Evolutionary conservation across 2,797 vertebrate species (phyloP), one percentile per base, ranked within the genome.

Genomic region (Cephalopachus bancanus): DNA sequence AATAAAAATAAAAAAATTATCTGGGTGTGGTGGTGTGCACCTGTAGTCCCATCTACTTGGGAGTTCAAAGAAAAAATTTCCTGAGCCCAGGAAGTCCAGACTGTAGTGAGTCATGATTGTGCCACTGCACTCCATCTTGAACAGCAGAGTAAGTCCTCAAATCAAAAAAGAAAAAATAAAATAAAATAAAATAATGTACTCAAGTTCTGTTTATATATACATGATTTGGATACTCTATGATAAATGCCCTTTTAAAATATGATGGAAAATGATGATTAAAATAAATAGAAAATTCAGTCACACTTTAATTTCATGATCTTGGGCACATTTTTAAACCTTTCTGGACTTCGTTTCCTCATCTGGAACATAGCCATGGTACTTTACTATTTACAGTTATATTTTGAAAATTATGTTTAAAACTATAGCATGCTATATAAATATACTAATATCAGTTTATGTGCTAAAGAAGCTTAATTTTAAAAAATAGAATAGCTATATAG

Each of bases 351-450:
- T 67, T 83, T 59, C 7, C 55, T 90, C 51, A 60, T 59, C 49
- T 92, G 76, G 60, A 97, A 83, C 44, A 72, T 17, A 86, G 44
- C 2, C 12, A 71, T 78, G 8, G 10, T 19, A 78, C 37, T 71
- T 92, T 16, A 37, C 37, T 86, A 71, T 62, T 95, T 93, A 69
- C 7, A 74, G 64, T 57, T 94, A 74, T 72, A 75, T 86, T 79
- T 93, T 76, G 5, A 26, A 93, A 81, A 96, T 93, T 26, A 80
- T 53, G 17, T 71, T 85, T 72, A 78, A 93, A 92, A 67, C 51
- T 75, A n/a, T 69, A 81, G 49, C 24, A 44, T 78, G 51, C 28
- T 59, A 92, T 49, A 80, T 3, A 95, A 83, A 91, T 67, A 85
- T 24, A 59, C 22, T 84, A 49, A 69, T 57, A 62, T 69, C 33